Conservation (phyloP, 2,888 invertebrate genomes). For the Polymixis lichenea region DNA sequence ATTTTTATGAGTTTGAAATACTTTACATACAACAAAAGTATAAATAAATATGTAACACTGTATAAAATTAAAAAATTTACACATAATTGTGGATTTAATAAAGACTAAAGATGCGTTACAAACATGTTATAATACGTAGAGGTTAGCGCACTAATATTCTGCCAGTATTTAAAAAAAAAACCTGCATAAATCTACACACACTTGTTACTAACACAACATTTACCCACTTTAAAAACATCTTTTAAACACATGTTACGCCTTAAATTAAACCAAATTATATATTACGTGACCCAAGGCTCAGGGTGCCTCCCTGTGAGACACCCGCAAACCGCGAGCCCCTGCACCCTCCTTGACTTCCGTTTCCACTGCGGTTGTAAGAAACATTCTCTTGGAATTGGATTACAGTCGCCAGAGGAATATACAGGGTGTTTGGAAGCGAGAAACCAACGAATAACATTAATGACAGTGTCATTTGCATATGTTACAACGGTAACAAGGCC, state of each 20-base stretch:
- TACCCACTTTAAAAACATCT: constrained; percentile 48
- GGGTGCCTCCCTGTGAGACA: constrained; percentile 75
- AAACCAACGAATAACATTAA: constrained; percentile 58
- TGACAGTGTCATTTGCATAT: constrained; percentile 67
- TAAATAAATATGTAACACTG: neutral
- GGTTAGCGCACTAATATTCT: neutral
- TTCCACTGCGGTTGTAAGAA: constrained; percentile 80
- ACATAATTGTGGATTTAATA: neutral
- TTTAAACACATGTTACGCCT: constrained; percentile 46
- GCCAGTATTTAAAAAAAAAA: too few species aligned
- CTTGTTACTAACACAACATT: neutral
- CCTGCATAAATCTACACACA: neutral
- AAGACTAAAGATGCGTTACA: neutral
- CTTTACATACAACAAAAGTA: neutral
- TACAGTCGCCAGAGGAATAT: constrained; percentile 71
- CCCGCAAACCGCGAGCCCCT: constrained; percentile 73
- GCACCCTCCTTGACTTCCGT: constrained; percentile 75
- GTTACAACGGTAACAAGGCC: constrained; percentile 62
- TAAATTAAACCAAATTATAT: constrained; percentile 67
- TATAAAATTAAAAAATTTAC: neutral
- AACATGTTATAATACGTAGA: neutral
- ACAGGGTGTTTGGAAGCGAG: constrained; percentile 41
- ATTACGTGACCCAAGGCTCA: constrained; percentile 75
- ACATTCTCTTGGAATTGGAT: constrained; percentile 82
- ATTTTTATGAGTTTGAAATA: neutral